A percentile compares a stretch with the other conserved stretches of the same genome.
phyloP scores from a whole-genome alignment of 1,140 invertebrate species.

The Potamilus streckersoni region DNA sequence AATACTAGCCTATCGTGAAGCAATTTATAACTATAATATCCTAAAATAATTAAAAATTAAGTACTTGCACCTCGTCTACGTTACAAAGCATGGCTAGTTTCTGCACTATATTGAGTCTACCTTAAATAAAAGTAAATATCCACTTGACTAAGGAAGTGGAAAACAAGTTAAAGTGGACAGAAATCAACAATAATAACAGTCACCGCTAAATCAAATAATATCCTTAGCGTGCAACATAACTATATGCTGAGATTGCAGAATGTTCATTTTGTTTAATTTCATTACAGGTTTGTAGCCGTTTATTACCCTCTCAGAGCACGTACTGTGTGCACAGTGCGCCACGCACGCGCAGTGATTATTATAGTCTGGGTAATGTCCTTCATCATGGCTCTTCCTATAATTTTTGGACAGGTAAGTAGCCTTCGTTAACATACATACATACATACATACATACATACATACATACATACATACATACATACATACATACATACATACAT shows the following conservation, averaged over 20 bases:
- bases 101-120: not conserved
- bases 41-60: no score
- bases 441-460: no score
- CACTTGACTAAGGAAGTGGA: not conserved
- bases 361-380: conserved; percentile 75
- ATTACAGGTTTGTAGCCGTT: conserved; percentile 80
- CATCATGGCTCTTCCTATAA: conserved; percentile 53
- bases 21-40: no score
- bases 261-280: conserved; percentile 3
- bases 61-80: no score
- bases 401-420: conserved; percentile 55
- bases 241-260: not conserved
- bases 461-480: no score
- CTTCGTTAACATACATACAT: no score
- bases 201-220: not conserved
- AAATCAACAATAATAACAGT: not conserved
- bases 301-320: conserved; percentile 80
- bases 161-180: not conserved
- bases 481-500: no score
- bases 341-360: conserved; percentile 76
- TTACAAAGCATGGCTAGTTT: not conserved
- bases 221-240: not conserved
- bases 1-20: no score
- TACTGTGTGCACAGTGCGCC: conserved; percentile 79
- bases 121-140: not conserved